Evolutionary conservation across 2,797 vertebrate genomes (phyloP).

Genomic region (Furcifer pardalis): DNA sequence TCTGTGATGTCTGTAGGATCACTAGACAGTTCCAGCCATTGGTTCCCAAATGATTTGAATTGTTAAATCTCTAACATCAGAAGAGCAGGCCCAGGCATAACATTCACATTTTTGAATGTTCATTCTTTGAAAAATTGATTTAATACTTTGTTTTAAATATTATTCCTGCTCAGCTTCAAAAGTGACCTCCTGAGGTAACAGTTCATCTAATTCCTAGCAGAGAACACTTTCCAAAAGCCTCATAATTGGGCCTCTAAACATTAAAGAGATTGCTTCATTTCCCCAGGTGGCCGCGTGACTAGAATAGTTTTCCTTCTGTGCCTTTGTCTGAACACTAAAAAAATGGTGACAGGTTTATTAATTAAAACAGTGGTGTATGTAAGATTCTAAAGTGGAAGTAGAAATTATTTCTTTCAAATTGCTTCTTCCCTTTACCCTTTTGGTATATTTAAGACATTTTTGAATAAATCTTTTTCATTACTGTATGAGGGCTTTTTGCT

Average conservation of each 20-base stretch:
- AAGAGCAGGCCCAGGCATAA: slow-evolving; percentile 10
- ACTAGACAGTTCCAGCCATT: not conserved
- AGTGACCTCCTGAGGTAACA: slow-evolving; percentile 41
- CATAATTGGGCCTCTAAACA: slow-evolving; percentile 15
- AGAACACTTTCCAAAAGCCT: slow-evolving; percentile 43
- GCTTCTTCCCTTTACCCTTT: not conserved
- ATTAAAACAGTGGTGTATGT: slow-evolving; percentile 47
- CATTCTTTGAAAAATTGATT: slow-evolving; percentile 5
- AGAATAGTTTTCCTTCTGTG: slow-evolving; percentile 38
- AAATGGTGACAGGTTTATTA: slow-evolving; percentile 50
- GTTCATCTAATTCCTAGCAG: slow-evolving; percentile 46
- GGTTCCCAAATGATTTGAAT: not conserved
- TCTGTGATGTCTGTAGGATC: not conserved
- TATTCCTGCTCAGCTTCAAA: slow-evolving; percentile 39
- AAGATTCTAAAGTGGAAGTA: slow-evolving; percentile 50
- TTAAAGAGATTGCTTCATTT: slow-evolving; percentile 53
- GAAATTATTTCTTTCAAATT: slow-evolving; percentile 24
- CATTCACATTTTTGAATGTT: not conserved
- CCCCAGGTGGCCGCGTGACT: slow-evolving; percentile 20
- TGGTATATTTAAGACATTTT: slow-evolving; percentile 40
- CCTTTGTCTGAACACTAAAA: slow-evolving; percentile 49
- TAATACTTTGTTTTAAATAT: slow-evolving; percentile 24
- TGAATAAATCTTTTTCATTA: slow-evolving; percentile 44
- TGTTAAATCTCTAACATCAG: not conserved
- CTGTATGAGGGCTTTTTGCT: slow-evolving; percentile 13